phyloP scores from a whole-genome alignment of 2,888 invertebrate genomes.

The Tetrapedia diversipes region DNA sequence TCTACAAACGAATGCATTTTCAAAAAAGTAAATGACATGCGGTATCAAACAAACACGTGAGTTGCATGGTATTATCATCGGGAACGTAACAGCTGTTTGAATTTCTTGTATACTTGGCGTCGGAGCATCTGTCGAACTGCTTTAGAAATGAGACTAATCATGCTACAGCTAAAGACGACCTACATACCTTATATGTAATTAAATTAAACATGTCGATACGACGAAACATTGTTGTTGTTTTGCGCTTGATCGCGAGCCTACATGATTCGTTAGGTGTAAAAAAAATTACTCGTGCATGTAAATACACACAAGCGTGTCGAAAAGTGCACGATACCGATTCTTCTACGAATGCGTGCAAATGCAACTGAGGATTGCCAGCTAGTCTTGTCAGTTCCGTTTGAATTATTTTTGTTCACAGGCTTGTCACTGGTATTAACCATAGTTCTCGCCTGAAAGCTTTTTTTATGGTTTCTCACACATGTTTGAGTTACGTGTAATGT shows the following conservation, averaged over 20 bases:
- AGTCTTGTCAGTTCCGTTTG: conserved; percentile 29
- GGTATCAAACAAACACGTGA: neutral
- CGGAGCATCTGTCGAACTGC: conserved; percentile 45
- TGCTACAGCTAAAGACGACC: conserved; percentile 36
- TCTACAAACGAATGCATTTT: neutral
- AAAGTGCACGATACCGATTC: conserved; percentile 40
- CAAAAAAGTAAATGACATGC: neutral
- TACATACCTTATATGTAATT: conserved; percentile 45
- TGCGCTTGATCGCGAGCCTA: neutral
- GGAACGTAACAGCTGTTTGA: conserved; percentile 45
- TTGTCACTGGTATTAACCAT: conserved; percentile 1
- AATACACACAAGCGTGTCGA: neutral
- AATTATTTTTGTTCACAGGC: conserved; percentile 22
- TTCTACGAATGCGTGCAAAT: conserved; percentile 3
- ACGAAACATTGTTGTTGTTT: neutral
- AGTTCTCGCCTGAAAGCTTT: neutral
- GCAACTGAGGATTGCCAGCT: conserved; percentile 8
- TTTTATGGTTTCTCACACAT: neutral
- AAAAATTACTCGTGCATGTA: conserved; percentile 7
- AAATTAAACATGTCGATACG: conserved; percentile 24
- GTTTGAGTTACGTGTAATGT: neutral
- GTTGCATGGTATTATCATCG: conserved; percentile 17
- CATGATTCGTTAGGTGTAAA: conserved; percentile 12
- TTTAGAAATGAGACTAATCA: conserved; percentile 35
- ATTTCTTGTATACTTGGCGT: conserved; percentile 34